These are phyloP conservation scores for Endotricha flammealis DNA, from an alignment of 2,888 invertebrate species.

Conservation along the genomic window DNA sequence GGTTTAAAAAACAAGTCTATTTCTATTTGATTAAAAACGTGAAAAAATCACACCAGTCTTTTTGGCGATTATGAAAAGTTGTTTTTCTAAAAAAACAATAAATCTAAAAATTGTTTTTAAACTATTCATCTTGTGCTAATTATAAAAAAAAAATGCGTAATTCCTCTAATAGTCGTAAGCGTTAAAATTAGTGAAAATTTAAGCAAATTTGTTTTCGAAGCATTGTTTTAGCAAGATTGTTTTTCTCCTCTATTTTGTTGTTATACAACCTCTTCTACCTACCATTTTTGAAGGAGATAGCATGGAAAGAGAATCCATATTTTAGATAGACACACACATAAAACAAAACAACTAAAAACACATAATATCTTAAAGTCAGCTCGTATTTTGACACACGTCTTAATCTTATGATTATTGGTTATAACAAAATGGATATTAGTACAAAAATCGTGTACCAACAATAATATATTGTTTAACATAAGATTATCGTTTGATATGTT, in stretches of 20 bases:
- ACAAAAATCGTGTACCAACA: conserved; percentile 3
- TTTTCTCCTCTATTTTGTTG: conserved; percentile 48
- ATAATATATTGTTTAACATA: conserved; percentile 1
- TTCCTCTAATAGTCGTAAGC: conserved; percentile 13
- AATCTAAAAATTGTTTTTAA: conserved; percentile 1
- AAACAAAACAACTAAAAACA: conserved; percentile 33
- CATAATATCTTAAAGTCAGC: conserved; percentile 26
- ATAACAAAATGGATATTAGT: neutral
- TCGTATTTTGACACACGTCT: conserved; percentile 8
- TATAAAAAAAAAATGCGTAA: neutral
- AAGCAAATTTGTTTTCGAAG: conserved; percentile 28
- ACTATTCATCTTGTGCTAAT: conserved; percentile 2
- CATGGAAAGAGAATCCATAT: conserved; percentile 75
- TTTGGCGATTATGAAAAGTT: neutral
- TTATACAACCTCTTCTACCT: conserved; percentile 77
- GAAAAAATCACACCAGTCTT: conserved; percentile 10
- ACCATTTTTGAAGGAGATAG: conserved; percentile 76
- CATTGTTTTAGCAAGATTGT: conserved; percentile 27
- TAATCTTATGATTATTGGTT: neutral
- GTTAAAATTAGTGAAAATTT: conserved; percentile 13
- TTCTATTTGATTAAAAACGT: conserved; percentile 6
- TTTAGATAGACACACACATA: conserved; percentile 50
- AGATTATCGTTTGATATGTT: conserved; percentile 7
- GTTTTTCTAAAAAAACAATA: neutral
- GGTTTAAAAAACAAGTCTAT: conserved; percentile 13